Evolutionary conservation across 2,888 invertebrate genomes (phyloP).

Genomic region (Sminthurinus aureus): DNA sequence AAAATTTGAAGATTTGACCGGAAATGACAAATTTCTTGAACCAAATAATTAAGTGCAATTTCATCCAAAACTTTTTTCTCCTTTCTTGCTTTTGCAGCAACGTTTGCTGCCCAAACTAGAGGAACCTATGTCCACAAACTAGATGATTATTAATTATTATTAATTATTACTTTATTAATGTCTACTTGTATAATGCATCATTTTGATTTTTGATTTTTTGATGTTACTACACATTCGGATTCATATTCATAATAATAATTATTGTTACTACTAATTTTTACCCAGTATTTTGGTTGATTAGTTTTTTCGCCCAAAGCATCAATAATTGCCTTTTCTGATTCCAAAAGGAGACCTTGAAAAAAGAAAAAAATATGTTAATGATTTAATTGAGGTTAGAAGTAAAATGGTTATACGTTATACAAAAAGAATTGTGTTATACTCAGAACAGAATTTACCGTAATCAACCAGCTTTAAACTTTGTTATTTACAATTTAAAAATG

Average conservation of each 20-base stretch:
- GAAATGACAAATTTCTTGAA: conserved; percentile 64
- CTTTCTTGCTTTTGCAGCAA: conserved; percentile 59
- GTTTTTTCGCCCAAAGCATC: conserved; percentile 2
- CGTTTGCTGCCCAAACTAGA: conserved; percentile 62
- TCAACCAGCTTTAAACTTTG: background rate
- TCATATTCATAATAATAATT: no score
- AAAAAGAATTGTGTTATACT: background rate
- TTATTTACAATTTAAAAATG: no score
- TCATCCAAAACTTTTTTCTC: conserved; percentile 62
- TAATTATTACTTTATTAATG: background rate
- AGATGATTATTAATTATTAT: conserved; percentile 57
- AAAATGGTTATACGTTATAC: no score
- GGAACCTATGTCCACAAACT: conserved; percentile 61
- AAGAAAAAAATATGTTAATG: background rate
- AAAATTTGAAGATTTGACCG: conserved; percentile 55
- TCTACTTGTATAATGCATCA: no score
- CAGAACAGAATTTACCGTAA: background rate
- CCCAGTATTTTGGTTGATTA: conserved; percentile 62
- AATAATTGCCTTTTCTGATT: conserved; percentile 23
- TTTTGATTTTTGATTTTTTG: no score
- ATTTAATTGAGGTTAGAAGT: no score
- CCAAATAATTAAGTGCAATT: conserved; percentile 64
- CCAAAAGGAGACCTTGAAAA: conserved; percentile 20
- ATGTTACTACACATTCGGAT: background rate
- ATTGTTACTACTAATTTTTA: background rate